Base-by-base conservation (phyloP, 2,113 vertebrate species). In the Actenoides hombroni region DNA sequence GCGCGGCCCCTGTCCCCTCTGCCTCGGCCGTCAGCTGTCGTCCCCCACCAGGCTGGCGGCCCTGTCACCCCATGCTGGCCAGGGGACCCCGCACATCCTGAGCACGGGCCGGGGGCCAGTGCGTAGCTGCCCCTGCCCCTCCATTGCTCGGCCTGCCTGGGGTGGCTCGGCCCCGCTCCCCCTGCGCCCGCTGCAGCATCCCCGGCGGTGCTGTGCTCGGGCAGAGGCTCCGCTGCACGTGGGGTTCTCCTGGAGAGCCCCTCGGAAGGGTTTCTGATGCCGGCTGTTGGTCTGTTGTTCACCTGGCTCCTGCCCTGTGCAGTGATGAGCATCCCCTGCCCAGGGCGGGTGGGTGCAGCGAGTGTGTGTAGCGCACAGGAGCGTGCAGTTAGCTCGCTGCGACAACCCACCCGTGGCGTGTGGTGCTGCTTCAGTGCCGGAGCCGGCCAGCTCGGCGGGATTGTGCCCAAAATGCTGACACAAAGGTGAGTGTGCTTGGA, bases 401-500 rank as follows among this genome's bases (percentile, higher is more conserved):
- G 20, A 31, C 44, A 28, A 39, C 54, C 46, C 5, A 0, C 0
- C 4, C 1, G 0, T 23, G 60, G 25, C 1, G 0, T 14, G 5
- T 0, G 1, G 42, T 17, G 14, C 35, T 0, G 0, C 26, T 23
- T 13, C 1, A 2, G 19, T 18, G 28, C 49, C 4, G 2, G 42
- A 25, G 44, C 51, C 1, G 10, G 17, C n/a, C 1, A 1, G 25
- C 35, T 49, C 1, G 1, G 26, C 10, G 4, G 42, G 51, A 64
- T 33, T 1, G 1, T 6, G 24, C 3, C 11, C 11, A 29, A 18
- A 25, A 9, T 15, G 9, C 60, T 2, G 17, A 29, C 54, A 56
- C 29, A 31, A 56, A 31, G 76, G 14, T 1, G 33, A 64, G 28
- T 33, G 31, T 2, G 1, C 31, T 37, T 2, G 11, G 19, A 33